Conservation (phyloP, 2,797 vertebrate genomes). For the Eutrigla gurnardus region DNA sequence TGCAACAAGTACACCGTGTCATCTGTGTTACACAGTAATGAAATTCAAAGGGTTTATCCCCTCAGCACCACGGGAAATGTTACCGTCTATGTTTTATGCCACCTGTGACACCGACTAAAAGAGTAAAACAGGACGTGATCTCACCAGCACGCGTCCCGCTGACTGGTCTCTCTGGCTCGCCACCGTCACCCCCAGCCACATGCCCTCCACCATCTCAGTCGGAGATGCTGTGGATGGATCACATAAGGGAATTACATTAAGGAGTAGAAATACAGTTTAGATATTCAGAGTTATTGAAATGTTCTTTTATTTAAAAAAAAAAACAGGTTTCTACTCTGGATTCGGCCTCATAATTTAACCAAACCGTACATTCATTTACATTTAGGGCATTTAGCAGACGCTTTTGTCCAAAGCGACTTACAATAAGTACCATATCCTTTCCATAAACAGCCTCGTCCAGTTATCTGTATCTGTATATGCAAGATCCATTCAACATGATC, state of each 20-base stretch:
- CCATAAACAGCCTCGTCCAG: too few relatives aligned
- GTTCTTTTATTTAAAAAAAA: neutral
- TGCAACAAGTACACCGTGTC: neutral
- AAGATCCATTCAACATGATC: conserved; percentile 12
- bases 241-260: neutral
- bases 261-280: neutral
- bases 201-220: conserved; percentile 90
- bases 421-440: too few relatives aligned
- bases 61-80: neutral
- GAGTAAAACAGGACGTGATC: conserved; percentile 53
- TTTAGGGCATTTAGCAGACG: too few relatives aligned
- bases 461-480: too few relatives aligned
- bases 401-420: too few relatives aligned
- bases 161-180: conserved; percentile 86
- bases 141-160: conserved; percentile 92
- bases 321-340: neutral
- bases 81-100: neutral
- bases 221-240: conserved; percentile 79
- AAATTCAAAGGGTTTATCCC: neutral
- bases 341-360: neutral
- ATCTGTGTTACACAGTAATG: conserved; percentile 8
- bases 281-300: neutral
- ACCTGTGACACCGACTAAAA: conserved; percentile 16
- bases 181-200: conserved; percentile 97
- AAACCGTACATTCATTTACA: neutral